Conservation (phyloP, 1,140 invertebrate species). For the Drosophila serrata region DNA sequence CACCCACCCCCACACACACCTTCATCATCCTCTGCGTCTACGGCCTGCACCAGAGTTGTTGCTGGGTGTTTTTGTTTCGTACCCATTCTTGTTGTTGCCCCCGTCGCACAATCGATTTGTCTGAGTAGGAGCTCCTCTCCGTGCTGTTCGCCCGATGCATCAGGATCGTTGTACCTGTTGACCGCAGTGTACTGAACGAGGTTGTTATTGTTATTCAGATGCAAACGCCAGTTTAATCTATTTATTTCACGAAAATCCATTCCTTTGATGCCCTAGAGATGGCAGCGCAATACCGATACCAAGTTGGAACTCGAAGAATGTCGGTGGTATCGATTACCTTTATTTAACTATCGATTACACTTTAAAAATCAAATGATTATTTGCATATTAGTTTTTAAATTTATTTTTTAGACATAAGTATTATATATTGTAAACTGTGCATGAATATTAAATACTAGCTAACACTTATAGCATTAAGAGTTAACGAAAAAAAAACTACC, state of each 20-base stretch:
- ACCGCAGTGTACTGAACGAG: conserved; percentile 50
- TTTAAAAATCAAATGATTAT: too few species aligned
- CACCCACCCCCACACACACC: conserved; percentile 28
- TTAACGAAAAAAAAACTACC: too few species aligned
- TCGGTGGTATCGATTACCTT: too few species aligned
- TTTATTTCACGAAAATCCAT: conserved; percentile 75
- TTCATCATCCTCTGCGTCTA: conserved; percentile 46
- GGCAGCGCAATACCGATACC: too few species aligned
- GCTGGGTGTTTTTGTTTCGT: conserved; percentile 72
- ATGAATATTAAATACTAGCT: too few species aligned
- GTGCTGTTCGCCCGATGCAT: conserved; percentile 48
- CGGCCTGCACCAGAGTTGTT: conserved; percentile 37
- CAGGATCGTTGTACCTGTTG: conserved; percentile 46
- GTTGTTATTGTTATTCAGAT: conserved; percentile 72
- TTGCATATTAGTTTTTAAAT: too few species aligned
- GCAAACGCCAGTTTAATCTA: conserved; percentile 71
- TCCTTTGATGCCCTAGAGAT: conserved; percentile 55
- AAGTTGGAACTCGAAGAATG: too few species aligned
- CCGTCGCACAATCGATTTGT: conserved; percentile 31
- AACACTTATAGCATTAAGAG: too few species aligned
- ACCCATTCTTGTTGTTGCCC: conserved; percentile 56
- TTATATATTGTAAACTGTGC: too few species aligned
- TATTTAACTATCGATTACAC: too few species aligned
- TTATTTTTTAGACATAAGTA: too few species aligned
- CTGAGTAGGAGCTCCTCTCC: conserved; percentile 27